Evolutionary conservation across 2,888 invertebrate genomes (phyloP).

Genomic region (Eupithecia dodoneata): DNA sequence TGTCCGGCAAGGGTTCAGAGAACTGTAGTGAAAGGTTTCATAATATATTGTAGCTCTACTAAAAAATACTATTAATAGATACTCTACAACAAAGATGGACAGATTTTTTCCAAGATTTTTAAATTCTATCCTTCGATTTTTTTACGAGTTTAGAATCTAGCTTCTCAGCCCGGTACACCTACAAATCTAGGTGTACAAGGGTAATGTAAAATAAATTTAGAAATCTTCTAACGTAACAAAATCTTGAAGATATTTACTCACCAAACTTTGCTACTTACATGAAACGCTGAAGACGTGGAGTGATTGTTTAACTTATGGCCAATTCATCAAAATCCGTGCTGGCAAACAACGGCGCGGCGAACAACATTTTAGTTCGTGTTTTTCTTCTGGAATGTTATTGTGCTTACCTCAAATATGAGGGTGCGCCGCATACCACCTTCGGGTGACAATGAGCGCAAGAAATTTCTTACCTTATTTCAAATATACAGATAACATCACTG

Average conservation of each 20-base stretch:
- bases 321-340: constrained; percentile 38
- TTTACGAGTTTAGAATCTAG: too few species aligned
- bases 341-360: constrained; percentile 34
- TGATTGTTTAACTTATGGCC: constrained; percentile 21
- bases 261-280: neutral
- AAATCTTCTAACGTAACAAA: neutral
- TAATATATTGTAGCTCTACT: neutral
- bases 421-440: constrained; percentile 39
- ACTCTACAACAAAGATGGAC: neutral
- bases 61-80: neutral
- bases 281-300: neutral
- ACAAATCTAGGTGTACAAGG: neutral
- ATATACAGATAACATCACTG: neutral
- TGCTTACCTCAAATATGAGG: constrained; percentile 44
- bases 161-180: neutral
- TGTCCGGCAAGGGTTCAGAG: constrained; percentile 37
- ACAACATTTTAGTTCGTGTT: constrained; percentile 45
- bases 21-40: neutral
- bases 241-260: neutral
- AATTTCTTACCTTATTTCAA: neutral
- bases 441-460: constrained; percentile 11
- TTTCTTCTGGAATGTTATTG: constrained; percentile 46
- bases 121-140: neutral
- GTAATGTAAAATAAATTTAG: neutral
- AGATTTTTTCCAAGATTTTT: neutral